Evolutionary conservation across 35 echinoderm and acorn worm species (phyloP), one percentile per base, ranked within the genome.

Genomic region (Amphiura filiformis): DNA sequence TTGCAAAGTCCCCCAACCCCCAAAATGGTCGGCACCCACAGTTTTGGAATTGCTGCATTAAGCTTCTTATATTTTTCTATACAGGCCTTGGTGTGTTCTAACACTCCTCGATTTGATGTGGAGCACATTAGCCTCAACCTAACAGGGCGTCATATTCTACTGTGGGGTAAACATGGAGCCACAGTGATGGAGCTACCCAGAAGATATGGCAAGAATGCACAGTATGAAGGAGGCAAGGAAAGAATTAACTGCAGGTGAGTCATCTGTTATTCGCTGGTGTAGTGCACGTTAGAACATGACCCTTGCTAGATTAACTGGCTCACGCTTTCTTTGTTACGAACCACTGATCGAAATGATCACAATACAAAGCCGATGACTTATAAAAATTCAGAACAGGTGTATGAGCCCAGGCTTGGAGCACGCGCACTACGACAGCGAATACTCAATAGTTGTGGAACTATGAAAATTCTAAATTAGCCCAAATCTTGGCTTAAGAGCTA

Each of bases 241-340:
- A 81, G 34, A 76, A 99, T 95, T 31, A 99, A 92, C 76, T 99
- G 96, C 83, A 94, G 93, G 96, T 99, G 33, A 85, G 81, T n/a
- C n/a, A n/a, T n/a, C n/a, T 44, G 28, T 47, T 47, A 47, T 47
- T 47, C 4, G 41, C 41, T 47, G 4, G 41, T n/a, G n/a, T n/a
- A n/a, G n/a, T n/a, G n/a, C n/a, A n/a, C n/a, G n/a, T n/a, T n/a
- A n/a, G n/a, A n/a, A n/a, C n/a, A n/a, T n/a, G n/a, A n/a, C n/a
- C n/a, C n/a, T n/a, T n/a, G n/a, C n/a, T n/a, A n/a, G n/a, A n/a
- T n/a, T n/a, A n/a, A n/a, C n/a, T n/a, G n/a, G n/a, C n/a, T n/a
- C n/a, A n/a, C n/a, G n/a, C n/a, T n/a, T n/a, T n/a, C n/a, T n/a
- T n/a, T n/a, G n/a, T n/a, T n/a, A n/a, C n/a, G n/a, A n/a, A n/a